These are phyloP conservation scores for Oedothorax gibbosus DNA, from an alignment of 1,140 invertebrate species.

Conservation along the genomic window DNA sequence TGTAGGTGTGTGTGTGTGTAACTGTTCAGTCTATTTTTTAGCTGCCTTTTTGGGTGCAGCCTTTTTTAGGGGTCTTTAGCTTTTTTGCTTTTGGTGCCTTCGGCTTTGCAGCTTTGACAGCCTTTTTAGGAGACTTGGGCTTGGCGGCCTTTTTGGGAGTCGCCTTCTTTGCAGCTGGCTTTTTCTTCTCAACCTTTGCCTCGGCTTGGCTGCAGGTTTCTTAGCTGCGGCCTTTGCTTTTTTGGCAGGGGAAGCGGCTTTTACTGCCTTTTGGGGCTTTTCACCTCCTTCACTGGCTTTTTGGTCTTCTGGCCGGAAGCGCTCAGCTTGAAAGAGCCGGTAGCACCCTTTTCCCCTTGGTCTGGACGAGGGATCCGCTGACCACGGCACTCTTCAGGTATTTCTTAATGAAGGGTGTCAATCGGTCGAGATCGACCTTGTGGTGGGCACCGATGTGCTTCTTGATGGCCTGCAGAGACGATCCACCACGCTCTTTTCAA, in stretches of 20 bases:
- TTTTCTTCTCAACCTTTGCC: too few species aligned
- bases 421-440: conserved; percentile 64
- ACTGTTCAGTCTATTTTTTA: too few species aligned
- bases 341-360: conserved; percentile 64
- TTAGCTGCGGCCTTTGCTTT: conserved; percentile 36
- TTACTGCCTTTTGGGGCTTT: not conserved
- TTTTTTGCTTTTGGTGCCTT: too few species aligned
- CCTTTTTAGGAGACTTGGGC: too few species aligned
- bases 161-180: too few species aligned
- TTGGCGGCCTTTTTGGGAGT: too few species aligned
- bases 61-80: too few species aligned
- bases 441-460: conserved; percentile 1
- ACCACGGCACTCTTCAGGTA: conserved; percentile 63
- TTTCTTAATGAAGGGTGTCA: conserved; percentile 65
- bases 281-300: conserved; percentile 7
- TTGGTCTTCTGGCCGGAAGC: conserved; percentile 4
- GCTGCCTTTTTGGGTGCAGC: too few species aligned
- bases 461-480: conserved; percentile 75
- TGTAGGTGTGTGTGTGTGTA: too few species aligned
- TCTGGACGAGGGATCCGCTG: conserved; percentile 62
- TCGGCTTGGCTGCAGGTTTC: too few species aligned
- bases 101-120: too few species aligned
- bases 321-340: conserved; percentile 63
- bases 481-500: conserved; percentile 64
- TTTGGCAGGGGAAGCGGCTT: conserved; percentile 35